Base-by-base conservation (phyloP, 2,113 vertebrate genomes). In the Collichthys lucidus region DNA sequence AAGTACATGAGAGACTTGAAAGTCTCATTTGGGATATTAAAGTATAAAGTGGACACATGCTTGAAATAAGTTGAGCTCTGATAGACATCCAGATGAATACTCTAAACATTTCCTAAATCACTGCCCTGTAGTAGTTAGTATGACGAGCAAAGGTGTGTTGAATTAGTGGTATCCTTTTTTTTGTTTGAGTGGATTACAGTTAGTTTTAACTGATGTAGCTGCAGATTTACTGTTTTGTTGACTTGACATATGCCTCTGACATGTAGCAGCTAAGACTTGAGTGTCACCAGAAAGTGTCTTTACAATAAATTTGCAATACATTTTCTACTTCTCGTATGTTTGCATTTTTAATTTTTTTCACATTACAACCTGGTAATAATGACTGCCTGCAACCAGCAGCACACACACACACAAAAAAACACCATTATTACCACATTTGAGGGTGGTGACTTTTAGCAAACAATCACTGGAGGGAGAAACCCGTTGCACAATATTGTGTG, bases 251-350 rank as follows among this genome's bases (percentile, higher is more conserved):
- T 67, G 46, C 62, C 47, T 74, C 53, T 74, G 15, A 56, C 15
- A 26, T 86, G 72, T 82, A 84, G 77, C 78, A 14, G 17, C 10
- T 44, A 60, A 26, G 53, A 81, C n/a, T 59, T 49, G 26, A 74
- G 47, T 65, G 75, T 84, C 72, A 87, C 87, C 77, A 86, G 53
- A 88, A 73, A 74, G 86, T 90, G 79, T 88, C 79, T 89, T 92
- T 87, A 49, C 40, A 40, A 40, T 46, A 46, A 11, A 71, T 49
- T 74, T 74, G 60, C 80, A 90, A 91, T 90, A 91, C 80, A 89
- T 57, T 26, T 65, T 66, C 1, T 81, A 46, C 57, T 50, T 44
- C 31, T 24, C 79, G 8, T 14, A 5, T 46, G 1, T 31, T 35
- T 77, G 31, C 5, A 61, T 68, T 3, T 69, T 3, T 69, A 10